Conservation (phyloP, 2,113 vertebrate genomes). For the Pyrgilauda ruficollis region DNA sequence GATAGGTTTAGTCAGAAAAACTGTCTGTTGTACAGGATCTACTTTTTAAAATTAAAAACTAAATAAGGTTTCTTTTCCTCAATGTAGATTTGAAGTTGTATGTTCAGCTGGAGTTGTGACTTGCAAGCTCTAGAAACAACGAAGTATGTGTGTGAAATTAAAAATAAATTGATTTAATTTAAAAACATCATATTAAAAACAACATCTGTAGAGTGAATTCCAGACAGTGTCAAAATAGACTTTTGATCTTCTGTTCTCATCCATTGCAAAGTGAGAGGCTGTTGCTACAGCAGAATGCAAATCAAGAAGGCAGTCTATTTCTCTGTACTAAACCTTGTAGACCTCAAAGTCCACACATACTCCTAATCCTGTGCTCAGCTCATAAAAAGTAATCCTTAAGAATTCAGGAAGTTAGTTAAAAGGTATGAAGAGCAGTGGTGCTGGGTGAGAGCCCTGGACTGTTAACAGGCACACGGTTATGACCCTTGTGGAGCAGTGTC, state of each 20-base stretch:
- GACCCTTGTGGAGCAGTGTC: fast-evolving
- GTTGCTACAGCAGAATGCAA: background rate
- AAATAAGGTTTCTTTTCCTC: background rate
- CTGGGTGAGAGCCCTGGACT: background rate
- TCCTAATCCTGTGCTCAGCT: background rate
- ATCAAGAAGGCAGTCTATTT: background rate
- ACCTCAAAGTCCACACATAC: background rate
- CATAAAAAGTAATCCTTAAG: background rate
- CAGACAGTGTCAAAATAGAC: background rate
- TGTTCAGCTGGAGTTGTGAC: background rate
- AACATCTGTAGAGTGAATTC: background rate
- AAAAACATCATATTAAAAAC: background rate
- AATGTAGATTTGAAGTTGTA: background rate
- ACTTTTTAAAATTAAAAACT: background rate
- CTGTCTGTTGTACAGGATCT: background rate
- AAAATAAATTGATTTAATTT: background rate
- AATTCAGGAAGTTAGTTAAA: background rate
- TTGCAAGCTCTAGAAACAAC: background rate
- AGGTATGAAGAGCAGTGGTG: background rate
- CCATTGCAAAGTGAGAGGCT: background rate
- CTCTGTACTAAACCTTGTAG: background rate
- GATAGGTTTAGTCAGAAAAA: background rate
- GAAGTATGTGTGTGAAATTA: background rate
- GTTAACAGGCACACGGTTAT: background rate
- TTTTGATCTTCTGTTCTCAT: slow-evolving; percentile 9